These are phyloP conservation scores for Chrysogorgia sp. DNA, from an alignment of 92 coral and sea anemone species.

Conservation along the genomic window DNA sequence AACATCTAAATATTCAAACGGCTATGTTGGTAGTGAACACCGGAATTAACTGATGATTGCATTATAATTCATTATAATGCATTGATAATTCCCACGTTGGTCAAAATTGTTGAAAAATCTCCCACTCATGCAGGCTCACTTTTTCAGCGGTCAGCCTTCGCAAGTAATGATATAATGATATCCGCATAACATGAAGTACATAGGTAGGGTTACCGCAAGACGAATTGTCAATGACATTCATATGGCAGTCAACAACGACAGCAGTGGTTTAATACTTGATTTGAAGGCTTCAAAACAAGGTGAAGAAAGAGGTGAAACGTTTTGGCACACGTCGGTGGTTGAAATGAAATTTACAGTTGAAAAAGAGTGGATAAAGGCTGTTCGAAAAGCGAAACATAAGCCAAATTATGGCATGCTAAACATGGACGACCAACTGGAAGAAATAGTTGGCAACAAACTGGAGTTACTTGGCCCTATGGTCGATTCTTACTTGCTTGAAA, in stretches of 20 bases:
- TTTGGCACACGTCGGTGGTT: slow-evolving; percentile 54
- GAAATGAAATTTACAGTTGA: slow-evolving; percentile 64
- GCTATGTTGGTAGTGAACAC: no score
- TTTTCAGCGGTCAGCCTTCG: slow-evolving; percentile 22
- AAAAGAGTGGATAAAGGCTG: slow-evolving; percentile 58
- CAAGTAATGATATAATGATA: slow-evolving; percentile 1
- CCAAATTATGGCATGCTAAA: slow-evolving; percentile 65
- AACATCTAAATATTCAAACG: no score
- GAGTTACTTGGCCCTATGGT: slow-evolving; percentile 70
- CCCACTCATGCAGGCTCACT: slow-evolving; percentile 62
- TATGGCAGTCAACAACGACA: slow-evolving; percentile 49
- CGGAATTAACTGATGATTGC: no score
- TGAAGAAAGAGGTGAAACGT: slow-evolving; percentile 45
- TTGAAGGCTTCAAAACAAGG: slow-evolving; percentile 28
- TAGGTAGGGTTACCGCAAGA: no score
- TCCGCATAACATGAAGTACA: no score
- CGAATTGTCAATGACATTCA: no score
- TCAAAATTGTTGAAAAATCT: slow-evolving; percentile 32
- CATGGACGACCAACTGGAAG: slow-evolving; percentile 60
- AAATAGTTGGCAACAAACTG: slow-evolving; percentile 67
- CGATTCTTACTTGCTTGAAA: slow-evolving; percentile 62
- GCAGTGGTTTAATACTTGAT: slow-evolving; percentile 33
- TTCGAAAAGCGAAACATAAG: slow-evolving; percentile 51
- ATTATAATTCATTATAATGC: no score
- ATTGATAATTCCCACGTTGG: no score